Base-by-base conservation (phyloP, 2,113 vertebrate genomes). In the Morone chrysops region DNA sequence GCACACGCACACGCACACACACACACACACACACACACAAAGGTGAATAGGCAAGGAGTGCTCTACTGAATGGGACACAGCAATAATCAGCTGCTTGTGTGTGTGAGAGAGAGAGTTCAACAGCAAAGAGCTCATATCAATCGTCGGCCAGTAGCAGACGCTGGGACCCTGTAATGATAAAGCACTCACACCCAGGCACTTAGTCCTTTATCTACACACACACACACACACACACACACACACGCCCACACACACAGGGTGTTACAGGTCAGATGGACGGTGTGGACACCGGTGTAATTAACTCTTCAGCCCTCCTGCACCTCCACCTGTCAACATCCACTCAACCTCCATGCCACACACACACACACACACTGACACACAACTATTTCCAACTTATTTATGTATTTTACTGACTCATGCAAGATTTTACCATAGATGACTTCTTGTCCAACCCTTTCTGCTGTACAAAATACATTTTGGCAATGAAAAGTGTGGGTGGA, bases 141-240 rank as follows among this genome's bases (percentile, higher is more conserved):
- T 91, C 85, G 73, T 76, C 11, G 22, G 73, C 77, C 68, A 57
- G 17, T 63, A 74, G 83, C 74, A 85, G 84, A 82, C 81, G 81
- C 80, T 73, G 38, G 53, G 51, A 75, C 66, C 61, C 75, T 83
- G 85, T 88, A 78, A 89, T 87, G 88, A 90, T 89, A 84, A 75
- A 75, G 31, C 31, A 25, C 36, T 41, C 20, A 41, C 36, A 8
- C 41, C 13, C 47, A 17, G 60, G 36, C 60, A 53, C 70, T 82
- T 72, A 80, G 81, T 75, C 61, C 74, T 43, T 70, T 67, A 77
- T 68, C 82, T 74, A 69, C 67, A 61, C 57, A 36, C 6, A 60
- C 31, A 31, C 31, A 31, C 31, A 31, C 31, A 31, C 31, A 31
- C 31, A 31, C 31, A 31, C 31, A 31, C 31, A 31, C 31, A 31